Evolutionary conservation across 1,140 invertebrate species (phyloP).

Genomic region (Protaetia brevitarsis): DNA sequence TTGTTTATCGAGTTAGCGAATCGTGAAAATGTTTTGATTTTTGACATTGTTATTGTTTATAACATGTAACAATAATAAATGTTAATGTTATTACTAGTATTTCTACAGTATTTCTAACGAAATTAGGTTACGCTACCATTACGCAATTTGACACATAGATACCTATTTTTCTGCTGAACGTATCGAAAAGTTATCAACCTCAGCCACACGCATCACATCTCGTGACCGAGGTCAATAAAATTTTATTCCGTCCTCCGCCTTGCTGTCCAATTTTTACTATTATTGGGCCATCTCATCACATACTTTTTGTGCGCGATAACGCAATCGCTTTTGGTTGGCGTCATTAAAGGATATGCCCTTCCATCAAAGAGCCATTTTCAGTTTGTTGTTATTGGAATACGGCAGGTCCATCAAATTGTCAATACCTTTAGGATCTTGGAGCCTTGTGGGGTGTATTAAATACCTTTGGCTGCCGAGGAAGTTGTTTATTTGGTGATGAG

Average conservation of each 20-base stretch:
- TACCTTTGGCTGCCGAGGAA: not conserved
- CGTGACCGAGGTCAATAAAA: not conserved
- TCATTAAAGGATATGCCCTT: not conserved
- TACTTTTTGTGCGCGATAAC: slow-evolving; percentile 9
- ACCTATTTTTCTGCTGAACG: slow-evolving; percentile 2
- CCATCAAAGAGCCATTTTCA: not conserved
- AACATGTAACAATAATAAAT: too few relatives aligned
- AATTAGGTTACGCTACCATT: not conserved
- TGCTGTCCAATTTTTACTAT: slow-evolving; percentile 15
- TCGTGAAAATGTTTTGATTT: too few relatives aligned
- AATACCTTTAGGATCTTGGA: slow-evolving; percentile 5
- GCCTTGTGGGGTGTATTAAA: not conserved
- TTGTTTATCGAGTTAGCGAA: too few relatives aligned
- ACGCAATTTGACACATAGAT: not conserved
- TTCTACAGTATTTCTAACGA: not conserved
- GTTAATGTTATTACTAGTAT: too few relatives aligned
- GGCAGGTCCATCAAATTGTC: slow-evolving; percentile 9
- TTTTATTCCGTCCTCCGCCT: not conserved
- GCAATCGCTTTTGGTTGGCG: not conserved
- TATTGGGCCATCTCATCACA: not conserved
- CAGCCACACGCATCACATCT: not conserved
- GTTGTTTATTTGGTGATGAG: slow-evolving; percentile 8
- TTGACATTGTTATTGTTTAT: too few relatives aligned
- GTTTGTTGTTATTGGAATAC: slow-evolving; percentile 4
- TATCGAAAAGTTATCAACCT: not conserved